phyloP scores from a whole-genome alignment of 2,797 vertebrate species.

The Sebastes steindachneri region DNA sequence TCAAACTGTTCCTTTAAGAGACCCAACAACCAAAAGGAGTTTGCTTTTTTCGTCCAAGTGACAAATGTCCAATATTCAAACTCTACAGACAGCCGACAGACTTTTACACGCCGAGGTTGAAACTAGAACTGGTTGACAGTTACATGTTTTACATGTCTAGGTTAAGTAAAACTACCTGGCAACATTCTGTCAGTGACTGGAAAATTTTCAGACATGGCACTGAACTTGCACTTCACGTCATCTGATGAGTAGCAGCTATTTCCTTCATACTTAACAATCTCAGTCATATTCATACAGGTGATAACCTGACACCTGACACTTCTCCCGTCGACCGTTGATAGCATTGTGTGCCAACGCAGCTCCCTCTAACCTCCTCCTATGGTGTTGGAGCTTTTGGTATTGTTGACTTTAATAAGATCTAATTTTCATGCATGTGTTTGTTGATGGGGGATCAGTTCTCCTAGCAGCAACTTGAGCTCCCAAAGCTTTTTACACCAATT shows the following conservation, averaged over 20 bases:
- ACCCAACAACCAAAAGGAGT: neutral
- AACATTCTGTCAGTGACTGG: neutral
- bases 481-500: slow-evolving; percentile 23
- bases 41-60: too few relatives aligned
- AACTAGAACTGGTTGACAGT: neutral
- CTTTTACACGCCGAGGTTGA: neutral
- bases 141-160: neutral
- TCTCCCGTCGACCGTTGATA: neutral
- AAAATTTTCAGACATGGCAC: neutral
- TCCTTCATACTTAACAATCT: neutral
- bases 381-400: neutral
- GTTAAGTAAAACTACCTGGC: neutral
- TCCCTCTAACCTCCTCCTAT: slow-evolving; percentile 1
- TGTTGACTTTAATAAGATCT: slow-evolving; percentile 35
- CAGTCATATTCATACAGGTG: neutral
- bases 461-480: slow-evolving; percentile 24
- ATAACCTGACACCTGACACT: neutral
- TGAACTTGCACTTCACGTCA: neutral
- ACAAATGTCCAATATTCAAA: too few relatives aligned
- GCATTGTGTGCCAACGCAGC: neutral
- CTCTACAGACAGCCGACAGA: neutral
- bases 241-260: neutral
- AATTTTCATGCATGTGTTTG: slow-evolving; percentile 30
- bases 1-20: neutral
- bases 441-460: slow-evolving; percentile 46